These are phyloP conservation scores for Parasteatoda lunata DNA, from an alignment of 2,888 invertebrate species.

Conservation along the genomic window DNA sequence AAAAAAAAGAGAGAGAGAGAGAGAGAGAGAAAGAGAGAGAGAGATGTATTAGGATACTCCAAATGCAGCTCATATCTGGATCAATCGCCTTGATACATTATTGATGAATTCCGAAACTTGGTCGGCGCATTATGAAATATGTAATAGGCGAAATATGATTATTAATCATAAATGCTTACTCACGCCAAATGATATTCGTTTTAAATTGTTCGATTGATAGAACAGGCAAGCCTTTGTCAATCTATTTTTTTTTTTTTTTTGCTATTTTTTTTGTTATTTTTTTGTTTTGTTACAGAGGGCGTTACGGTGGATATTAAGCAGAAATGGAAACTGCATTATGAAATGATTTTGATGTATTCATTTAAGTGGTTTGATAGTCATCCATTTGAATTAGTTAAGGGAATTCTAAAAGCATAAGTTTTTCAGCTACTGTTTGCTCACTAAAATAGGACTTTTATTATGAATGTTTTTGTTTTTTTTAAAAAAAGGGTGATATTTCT, in stretches of 20 bases:
- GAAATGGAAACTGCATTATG: neutral
- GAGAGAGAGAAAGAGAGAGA: no score
- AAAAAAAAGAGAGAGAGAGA: no score
- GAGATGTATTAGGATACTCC: no score
- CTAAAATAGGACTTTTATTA: neutral
- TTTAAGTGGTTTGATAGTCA: constrained; percentile 16
- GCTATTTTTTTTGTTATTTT: no score
- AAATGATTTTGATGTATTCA: constrained; percentile 8
- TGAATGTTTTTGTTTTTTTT: neutral
- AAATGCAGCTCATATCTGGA: neutral
- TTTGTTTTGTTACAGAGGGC: no score
- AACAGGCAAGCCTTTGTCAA: neutral
- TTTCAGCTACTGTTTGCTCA: neutral
- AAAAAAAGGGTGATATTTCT: no score
- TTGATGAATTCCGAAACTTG: neutral
- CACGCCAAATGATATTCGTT: constrained; percentile 2
- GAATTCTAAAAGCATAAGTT: neutral
- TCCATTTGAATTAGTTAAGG: neutral
- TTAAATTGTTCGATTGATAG: neutral
- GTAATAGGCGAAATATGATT: neutral
- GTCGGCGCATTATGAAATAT: neutral
- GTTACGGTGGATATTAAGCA: no score
- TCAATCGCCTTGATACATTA: neutral
- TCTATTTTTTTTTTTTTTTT: neutral
- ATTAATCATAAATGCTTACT: neutral